Evolutionary conservation across 2,113 vertebrate genomes (phyloP).

Genomic region (Equus quagga): DNA sequence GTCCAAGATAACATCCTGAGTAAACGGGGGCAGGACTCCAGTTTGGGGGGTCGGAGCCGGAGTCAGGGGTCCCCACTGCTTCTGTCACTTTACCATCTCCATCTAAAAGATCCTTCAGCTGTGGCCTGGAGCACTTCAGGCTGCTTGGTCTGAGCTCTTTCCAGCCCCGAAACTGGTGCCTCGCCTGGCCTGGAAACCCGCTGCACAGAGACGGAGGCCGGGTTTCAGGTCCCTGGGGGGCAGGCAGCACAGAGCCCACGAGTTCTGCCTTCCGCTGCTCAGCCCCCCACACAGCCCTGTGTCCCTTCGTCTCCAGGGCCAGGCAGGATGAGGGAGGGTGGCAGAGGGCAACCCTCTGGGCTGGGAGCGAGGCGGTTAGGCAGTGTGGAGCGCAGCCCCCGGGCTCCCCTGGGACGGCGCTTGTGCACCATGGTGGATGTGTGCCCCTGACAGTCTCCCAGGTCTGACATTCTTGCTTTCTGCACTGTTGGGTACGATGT

Average conservation of each 20-base stretch:
- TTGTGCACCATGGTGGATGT: fast-evolving
- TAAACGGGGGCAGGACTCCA: neutral
- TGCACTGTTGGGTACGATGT: neutral
- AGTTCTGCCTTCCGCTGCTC: neutral
- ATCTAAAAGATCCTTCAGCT: neutral
- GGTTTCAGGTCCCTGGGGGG: neutral
- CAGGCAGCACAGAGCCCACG: neutral
- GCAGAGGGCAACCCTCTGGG: neutral
- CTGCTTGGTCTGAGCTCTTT: neutral
- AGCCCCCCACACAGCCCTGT: fast-evolving
- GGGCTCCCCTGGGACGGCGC: neutral
- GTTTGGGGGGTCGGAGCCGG: neutral
- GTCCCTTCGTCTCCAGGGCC: neutral
- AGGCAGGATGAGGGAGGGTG: neutral
- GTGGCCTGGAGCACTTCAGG: neutral
- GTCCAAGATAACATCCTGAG: neutral
- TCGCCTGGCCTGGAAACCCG: neutral
- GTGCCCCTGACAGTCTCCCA: neutral
- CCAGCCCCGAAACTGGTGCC: neutral
- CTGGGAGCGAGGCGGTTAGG: neutral
- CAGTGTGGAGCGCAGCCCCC: too few relatives aligned
- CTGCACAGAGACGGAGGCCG: neutral
- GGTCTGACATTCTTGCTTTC: neutral
- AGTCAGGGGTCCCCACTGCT: neutral
- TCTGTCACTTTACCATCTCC: neutral